Evolutionary conservation across 30 jellyfish, hydroid and myxozoan species (phyloP), one percentile per base, ranked within the genome.

Genomic region (Turritopsis rubra): DNA sequence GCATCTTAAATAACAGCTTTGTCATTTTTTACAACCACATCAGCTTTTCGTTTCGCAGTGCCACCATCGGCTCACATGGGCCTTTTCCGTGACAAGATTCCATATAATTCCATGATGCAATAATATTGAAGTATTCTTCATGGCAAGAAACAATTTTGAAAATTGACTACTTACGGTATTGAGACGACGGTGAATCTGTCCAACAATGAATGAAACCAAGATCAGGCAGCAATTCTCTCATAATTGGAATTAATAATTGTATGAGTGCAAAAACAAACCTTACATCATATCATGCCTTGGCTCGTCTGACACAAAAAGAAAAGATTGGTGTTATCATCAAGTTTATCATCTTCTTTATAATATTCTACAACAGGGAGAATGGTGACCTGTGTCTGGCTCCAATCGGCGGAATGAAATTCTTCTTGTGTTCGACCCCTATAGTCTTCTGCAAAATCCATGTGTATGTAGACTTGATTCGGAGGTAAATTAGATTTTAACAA

Each of bases 381-480:
- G 17, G 75, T 1, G 65, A 75, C 83, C 74, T 75, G 60, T 25
- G 83, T 26, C 1, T 75, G 83, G 41, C 83, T 75, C 83, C 83
- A 68, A 68, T 68, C 9, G 16, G 77, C 5, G 8, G 77, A 68
- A 8, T 7, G 77, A 27, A 68, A 7, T 75, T 75, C 83, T 75
- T 75, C 83, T 75, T 75, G 83, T 16, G 83, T 13, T 22, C 83
- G 60, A 31, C 83, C 18, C 8, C 28, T 17, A 74, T 75, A 1
- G 68, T 75, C 83, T 31, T 75, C 83, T 75, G 83, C 83, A n/a
- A 75, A 75, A 29, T 75, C 75, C 83, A 75, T 75, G 68, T 75
- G 83, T 26, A 75, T 75, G 41, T 75, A 75, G 19, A 75, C 60
- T 16, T 75, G 68, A 8, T 75, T 75, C 8, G 18, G 75, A 31